phyloP scores from a whole-genome alignment of 2,888 invertebrate species.

The Ypsolopha sequella region DNA sequence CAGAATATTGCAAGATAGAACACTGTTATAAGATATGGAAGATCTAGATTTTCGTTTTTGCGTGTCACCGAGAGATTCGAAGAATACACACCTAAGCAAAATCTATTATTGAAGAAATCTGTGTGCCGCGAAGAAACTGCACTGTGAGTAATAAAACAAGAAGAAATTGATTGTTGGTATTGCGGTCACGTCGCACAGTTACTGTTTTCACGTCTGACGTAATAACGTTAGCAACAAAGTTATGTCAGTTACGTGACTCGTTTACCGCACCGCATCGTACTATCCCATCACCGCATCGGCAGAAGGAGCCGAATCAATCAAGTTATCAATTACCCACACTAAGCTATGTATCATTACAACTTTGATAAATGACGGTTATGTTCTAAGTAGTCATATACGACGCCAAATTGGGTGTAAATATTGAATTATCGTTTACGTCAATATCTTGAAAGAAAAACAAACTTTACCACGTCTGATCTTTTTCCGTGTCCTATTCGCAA shows the following conservation, averaged over 20 bases:
- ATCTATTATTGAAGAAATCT: constrained; percentile 28
- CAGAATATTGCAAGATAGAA: neutral
- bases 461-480: no score
- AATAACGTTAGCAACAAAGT: constrained; percentile 65
- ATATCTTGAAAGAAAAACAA: neutral
- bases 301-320: neutral
- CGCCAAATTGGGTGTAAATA: neutral
- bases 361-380: no score
- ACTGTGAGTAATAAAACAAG: constrained; percentile 49
- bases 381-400: neutral
- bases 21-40: neutral
- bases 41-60: neutral
- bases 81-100: neutral
- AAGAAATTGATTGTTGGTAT: constrained; percentile 65
- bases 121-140: constrained; percentile 25
- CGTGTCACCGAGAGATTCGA: neutral
- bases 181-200: constrained; percentile 66
- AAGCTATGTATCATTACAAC: neutral
- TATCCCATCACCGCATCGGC: constrained; percentile 1
- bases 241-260: constrained; percentile 59
- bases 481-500: no score
- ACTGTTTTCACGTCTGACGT: constrained; percentile 67
- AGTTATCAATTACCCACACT: neutral
- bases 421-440: neutral
- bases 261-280: constrained; percentile 35